Base-by-base conservation (phyloP, 2,113 vertebrate species). In the Pomatorhinus ruficollis region DNA sequence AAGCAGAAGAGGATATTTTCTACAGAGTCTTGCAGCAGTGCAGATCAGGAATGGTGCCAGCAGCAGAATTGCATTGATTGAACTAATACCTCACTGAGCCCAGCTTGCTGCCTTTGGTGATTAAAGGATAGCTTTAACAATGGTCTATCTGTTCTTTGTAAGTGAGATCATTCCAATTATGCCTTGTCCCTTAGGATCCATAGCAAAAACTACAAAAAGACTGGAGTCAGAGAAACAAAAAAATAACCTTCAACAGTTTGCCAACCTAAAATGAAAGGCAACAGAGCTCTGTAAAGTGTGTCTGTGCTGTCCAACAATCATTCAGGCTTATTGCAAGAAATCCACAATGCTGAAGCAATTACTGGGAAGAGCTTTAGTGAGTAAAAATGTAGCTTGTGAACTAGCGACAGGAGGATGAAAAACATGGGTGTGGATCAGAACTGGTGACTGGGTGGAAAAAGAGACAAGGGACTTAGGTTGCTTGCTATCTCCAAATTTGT, bases 311-410 rank as follows among this genome's bases (percentile, higher is more conserved):
- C 88, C 76, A 66, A 53, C 45, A 70, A 9, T 25, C 57, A 2
- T 47, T 76, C 81, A 42, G 37, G 37, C 57, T 49, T 52, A 42
- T 37, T 59, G 1, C 45, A 63, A 42, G 81, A 87, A 52, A 60
- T 31, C 11, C 68, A 23, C 52, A 20, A 16, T 33, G 60, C 68
- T 25, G 71, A 85, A 85, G 47, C 64, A 77, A 68, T 49, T 90
- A 44, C 74, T 79, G 77, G 90, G 93, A 96, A 92, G 91, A 86
- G 52, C 59, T 87, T 89, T 56, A 83, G 39, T 76, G 79, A 88
- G 19, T 57, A 40, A 80, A 89, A 77, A 40, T 10, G 25, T 35
- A 82, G 53, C 42, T 59, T 72, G 37, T 31, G 76, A 90, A 50
- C 33, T 52, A 66, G 25, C 4, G 9, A 81, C 9, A 59, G 47